phyloP scores from a whole-genome alignment of 2,888 invertebrate species.

The Seladonia tumulorum region DNA sequence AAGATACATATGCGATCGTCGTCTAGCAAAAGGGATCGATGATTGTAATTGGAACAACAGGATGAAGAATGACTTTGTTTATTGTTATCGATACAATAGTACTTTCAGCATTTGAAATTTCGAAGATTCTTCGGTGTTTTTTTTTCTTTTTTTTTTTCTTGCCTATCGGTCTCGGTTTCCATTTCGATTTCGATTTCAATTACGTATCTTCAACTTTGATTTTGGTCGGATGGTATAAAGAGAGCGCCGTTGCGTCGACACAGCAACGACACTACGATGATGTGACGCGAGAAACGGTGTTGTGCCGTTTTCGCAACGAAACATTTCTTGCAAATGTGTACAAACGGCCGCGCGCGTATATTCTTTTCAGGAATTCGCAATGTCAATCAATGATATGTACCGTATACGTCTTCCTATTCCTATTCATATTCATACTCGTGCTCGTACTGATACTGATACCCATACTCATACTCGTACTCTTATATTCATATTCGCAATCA shows the following conservation, averaged over 20 bases:
- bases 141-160: no score
- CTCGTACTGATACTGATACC: not conserved
- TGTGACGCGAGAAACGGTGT: not conserved
- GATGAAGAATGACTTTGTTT: slow-evolving; percentile 57
- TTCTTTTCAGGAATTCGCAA: slow-evolving; percentile 26
- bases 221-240: slow-evolving; percentile 27
- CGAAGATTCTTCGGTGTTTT: not conserved
- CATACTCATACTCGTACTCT: not conserved
- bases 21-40: not conserved
- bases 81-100: slow-evolving; percentile 56
- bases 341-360: slow-evolving; percentile 8
- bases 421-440: not conserved
- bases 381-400: slow-evolving; percentile 54
- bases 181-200: not conserved
- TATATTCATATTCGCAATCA: not conserved
- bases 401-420: slow-evolving; percentile 40
- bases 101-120: slow-evolving; percentile 23
- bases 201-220: not conserved
- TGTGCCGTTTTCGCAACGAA: not conserved
- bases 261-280: slow-evolving; percentile 26
- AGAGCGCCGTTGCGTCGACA: slow-evolving; percentile 20
- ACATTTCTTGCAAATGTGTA: slow-evolving; percentile 17
- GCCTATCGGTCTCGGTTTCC: not conserved
- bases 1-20: not conserved
- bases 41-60: not conserved